Evolutionary conservation across 1,140 invertebrate species (phyloP).

Genomic region (Anoplophora glabripennis): DNA sequence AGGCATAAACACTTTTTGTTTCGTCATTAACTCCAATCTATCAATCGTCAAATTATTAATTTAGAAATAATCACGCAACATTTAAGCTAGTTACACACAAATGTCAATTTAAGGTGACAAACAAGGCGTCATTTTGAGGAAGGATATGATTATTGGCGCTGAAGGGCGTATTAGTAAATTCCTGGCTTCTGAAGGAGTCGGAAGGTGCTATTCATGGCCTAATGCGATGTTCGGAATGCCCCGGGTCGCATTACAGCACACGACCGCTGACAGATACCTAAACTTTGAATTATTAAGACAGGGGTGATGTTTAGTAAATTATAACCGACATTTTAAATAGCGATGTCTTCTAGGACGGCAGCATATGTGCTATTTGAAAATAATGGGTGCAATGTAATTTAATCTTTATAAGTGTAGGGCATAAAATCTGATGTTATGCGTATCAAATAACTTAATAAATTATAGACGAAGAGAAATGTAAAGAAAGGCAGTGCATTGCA

Average conservation of each 20-base stretch:
- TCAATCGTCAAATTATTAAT: not conserved
- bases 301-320: slow-evolving; percentile 3
- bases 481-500: too few relatives aligned
- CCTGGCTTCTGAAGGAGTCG: slow-evolving; percentile 13
- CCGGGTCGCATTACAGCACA: slow-evolving; percentile 28
- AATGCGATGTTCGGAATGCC: slow-evolving; percentile 23
- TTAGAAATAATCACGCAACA: not conserved
- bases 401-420: too few relatives aligned
- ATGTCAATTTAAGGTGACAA: slow-evolving; percentile 14
- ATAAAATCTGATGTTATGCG: too few relatives aligned
- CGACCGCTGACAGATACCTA: slow-evolving; percentile 26
- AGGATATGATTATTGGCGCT: slow-evolving; percentile 24
- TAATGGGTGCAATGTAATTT: too few relatives aligned
- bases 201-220: slow-evolving; percentile 22
- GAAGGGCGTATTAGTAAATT: slow-evolving; percentile 19
- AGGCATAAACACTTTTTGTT: too few relatives aligned
- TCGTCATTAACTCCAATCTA: too few relatives aligned
- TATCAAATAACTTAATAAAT: too few relatives aligned
- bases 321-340: not conserved
- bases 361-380: too few relatives aligned
- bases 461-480: too few relatives aligned
- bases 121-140: slow-evolving; percentile 14
- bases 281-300: slow-evolving; percentile 17
- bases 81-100: not conserved
- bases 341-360: too few relatives aligned